Conservation (phyloP, 1,140 invertebrate species). For the Cardiocondyla obscurior region DNA sequence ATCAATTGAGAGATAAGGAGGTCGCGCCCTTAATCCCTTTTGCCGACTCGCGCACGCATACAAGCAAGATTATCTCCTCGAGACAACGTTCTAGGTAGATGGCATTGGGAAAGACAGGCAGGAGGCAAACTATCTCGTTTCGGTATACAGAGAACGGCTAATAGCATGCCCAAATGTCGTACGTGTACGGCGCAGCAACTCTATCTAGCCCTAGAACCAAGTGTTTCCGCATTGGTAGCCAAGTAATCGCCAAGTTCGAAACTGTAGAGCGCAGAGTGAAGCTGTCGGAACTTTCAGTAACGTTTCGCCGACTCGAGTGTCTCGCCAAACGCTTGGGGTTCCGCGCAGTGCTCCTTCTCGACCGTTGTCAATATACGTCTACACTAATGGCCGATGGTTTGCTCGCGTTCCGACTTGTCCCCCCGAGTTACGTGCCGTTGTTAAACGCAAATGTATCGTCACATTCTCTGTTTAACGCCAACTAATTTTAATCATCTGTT, state of each 20-base stretch:
- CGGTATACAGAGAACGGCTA: constrained; percentile 2
- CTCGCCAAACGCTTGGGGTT: constrained; percentile 19
- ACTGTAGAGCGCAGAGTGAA: constrained; percentile 13
- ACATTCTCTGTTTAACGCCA: not conserved
- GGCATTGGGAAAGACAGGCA: constrained; percentile 7
- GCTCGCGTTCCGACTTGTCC: constrained; percentile 20
- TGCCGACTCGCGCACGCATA: not conserved
- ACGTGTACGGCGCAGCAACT: not conserved
- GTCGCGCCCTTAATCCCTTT: constrained; percentile 2
- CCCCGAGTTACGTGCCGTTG: constrained; percentile 1
- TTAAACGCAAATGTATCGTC: constrained; percentile 14
- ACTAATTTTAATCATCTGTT: not conserved
- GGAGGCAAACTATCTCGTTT: constrained; percentile 18
- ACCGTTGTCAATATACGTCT: constrained; percentile 17
- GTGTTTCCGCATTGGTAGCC: constrained; percentile 50
- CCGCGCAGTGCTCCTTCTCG: not conserved
- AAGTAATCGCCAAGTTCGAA: constrained; percentile 35
- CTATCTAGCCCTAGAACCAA: constrained; percentile 23
- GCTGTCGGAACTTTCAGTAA: constrained; percentile 33
- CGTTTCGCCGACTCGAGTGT: constrained; percentile 22
- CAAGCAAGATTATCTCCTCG: constrained; percentile 23
- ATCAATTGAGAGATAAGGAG: not conserved
- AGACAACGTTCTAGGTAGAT: not conserved
- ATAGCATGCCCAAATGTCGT: constrained; percentile 24
- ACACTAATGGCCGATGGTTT: not conserved